These are phyloP conservation scores for Stichopus horrens DNA, from an alignment of 53 echinoderm and acorn worm species.

Conservation along the genomic window DNA sequence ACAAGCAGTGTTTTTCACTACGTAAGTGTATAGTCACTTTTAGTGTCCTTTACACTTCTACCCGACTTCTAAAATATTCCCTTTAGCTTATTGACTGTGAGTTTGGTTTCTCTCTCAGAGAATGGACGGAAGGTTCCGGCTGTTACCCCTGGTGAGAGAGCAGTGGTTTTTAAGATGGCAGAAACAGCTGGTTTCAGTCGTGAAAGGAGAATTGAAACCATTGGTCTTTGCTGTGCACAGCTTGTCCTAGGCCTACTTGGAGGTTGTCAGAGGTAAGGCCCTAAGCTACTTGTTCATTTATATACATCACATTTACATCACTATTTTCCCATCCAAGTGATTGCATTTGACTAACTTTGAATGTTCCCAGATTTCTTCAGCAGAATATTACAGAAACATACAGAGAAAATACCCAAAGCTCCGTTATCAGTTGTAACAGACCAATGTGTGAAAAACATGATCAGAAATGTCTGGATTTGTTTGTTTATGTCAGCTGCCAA, in stretches of 20 bases:
- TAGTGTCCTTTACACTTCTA: background rate
- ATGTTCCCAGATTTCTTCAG: too few species aligned
- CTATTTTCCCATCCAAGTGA: background rate
- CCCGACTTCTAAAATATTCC: background rate
- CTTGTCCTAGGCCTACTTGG: slow-evolving; percentile 69
- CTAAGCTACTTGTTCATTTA: background rate
- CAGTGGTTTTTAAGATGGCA: slow-evolving; percentile 65
- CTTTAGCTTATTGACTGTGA: background rate
- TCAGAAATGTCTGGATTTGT: too few species aligned
- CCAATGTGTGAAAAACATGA: too few species aligned
- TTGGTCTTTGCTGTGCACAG: slow-evolving; percentile 66
- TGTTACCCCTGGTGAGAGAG: slow-evolving; percentile 58
- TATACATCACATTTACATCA: background rate
- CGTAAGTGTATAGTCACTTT: too few species aligned
- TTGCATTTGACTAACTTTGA: too few species aligned
- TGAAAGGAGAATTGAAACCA: slow-evolving; percentile 79
- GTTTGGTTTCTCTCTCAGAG: slow-evolving; percentile 44
- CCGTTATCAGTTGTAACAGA: too few species aligned
- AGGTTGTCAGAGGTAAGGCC: slow-evolving; percentile 49
- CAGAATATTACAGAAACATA: too few species aligned
- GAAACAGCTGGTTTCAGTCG: slow-evolving; percentile 63
- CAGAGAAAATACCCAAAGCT: too few species aligned
- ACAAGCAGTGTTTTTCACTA: too few species aligned
- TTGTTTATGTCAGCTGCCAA: too few species aligned
- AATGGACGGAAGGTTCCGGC: slow-evolving; percentile 72